Conservation (phyloP, 2,888 invertebrate genomes). For the Metalampra italica region DNA sequence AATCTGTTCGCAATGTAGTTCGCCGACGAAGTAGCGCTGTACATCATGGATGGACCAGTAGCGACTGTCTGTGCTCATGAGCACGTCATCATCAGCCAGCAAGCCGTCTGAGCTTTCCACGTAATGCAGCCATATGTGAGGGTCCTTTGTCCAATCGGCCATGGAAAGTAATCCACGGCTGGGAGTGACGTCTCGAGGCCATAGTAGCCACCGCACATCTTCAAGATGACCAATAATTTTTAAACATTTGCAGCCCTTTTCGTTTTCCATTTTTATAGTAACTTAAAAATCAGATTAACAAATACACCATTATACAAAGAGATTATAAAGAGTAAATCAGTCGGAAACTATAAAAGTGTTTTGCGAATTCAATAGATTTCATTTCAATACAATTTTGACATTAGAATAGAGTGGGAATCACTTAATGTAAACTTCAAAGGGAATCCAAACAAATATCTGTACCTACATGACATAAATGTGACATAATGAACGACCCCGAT, state of each 20-base stretch:
- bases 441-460: too few species aligned
- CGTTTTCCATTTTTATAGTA: too few species aligned
- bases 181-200: conserved; percentile 31
- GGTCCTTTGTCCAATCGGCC: conserved; percentile 48
- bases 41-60: conserved; percentile 63
- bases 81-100: conserved; percentile 48
- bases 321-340: too few species aligned
- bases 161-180: conserved; percentile 40
- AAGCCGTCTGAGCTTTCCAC: conserved; percentile 49
- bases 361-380: too few species aligned
- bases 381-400: too few species aligned
- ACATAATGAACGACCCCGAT: too few species aligned
- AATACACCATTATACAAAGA: too few species aligned
- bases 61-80: conserved; percentile 47
- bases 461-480: too few species aligned
- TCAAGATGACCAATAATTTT: conserved; percentile 50
- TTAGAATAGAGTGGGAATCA: too few species aligned
- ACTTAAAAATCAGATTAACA: too few species aligned
- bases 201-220: conserved; percentile 39
- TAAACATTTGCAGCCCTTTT: conserved; percentile 43
- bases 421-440: too few species aligned
- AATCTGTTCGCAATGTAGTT: conserved; percentile 54
- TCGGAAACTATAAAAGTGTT: too few species aligned
- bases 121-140: conserved; percentile 55
- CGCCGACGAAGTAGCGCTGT: conserved; percentile 52